Evolutionary conservation across 2,888 invertebrate genomes (phyloP), one percentile per base, ranked within the genome.

Genomic region (Unio pictorum): DNA sequence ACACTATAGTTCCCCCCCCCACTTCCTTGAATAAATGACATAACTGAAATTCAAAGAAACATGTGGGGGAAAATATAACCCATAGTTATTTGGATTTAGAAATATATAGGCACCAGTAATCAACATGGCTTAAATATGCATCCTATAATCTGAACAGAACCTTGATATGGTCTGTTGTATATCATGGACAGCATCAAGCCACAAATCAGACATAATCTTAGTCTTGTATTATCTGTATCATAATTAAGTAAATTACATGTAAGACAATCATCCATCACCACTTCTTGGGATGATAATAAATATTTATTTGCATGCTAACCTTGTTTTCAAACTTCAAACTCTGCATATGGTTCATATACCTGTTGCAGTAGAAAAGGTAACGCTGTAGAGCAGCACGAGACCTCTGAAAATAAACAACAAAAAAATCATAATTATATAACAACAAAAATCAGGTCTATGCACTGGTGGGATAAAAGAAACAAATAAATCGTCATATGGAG

Each of bases 311-410:
- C 45, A 45, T 55, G 67, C 82, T 76, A 76, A 92, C 91, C 89
- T 98, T 98, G 91, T 95, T 94, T 92, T 99, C 99, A 91, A 99
- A 97, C 91, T 97, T 97, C 87, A 99, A 93, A 80, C 97, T 97
- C 91, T 98, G 97, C 96, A 97, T 97, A 91, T 99, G 99, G 91
- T 99, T 99, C 96, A 98, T 97, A 91, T 98, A 99, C 74, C 99
- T 95, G 92, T 98, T 98, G 91, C 97, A 99, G 91, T 99, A 99
- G 92, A 98, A 98, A 84, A 99, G 92, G 91, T 99, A 99, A 87
- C 99, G 94, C 87, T 98, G 97, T 73, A 99, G 93, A 64, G 97
- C 97, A 58, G 97, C 95, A 74, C 98, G 93, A 26, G 98, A 96
- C 86, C 94, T 93, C 90, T 90, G 84, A 60, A 86, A 45, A 45